phyloP scores from a whole-genome alignment of 2,888 invertebrate species.

The Pterostichus niger region DNA sequence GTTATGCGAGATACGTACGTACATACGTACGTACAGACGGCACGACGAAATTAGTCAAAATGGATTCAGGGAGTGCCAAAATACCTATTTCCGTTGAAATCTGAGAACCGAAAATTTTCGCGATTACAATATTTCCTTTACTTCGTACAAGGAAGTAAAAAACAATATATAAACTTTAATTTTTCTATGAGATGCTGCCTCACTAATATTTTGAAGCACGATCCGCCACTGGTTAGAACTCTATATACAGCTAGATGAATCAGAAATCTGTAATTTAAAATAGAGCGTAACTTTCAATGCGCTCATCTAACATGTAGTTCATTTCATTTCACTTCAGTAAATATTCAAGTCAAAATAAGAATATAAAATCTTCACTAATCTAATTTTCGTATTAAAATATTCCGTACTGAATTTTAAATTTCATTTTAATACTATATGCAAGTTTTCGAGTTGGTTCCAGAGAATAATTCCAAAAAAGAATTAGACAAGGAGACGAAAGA shows the following conservation, averaged over 20 bases:
- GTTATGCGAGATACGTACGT: too few species aligned
- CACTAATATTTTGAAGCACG: too few species aligned
- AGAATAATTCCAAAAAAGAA: too few species aligned
- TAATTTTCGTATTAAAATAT: conserved; percentile 29
- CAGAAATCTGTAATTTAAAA: conserved; percentile 25
- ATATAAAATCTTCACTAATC: conserved; percentile 29
- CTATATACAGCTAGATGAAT: conserved; percentile 2
- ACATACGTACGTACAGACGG: too few species aligned
- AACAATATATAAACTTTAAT: too few species aligned
- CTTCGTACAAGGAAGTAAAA: too few species aligned
- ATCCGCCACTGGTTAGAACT: background rate
- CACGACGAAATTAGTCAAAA: too few species aligned
- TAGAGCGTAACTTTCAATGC: background rate
- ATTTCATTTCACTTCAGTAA: conserved; percentile 42
- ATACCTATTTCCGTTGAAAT: too few species aligned
- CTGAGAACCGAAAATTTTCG: too few species aligned
- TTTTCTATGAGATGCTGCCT: too few species aligned
- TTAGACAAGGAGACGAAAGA: conserved; percentile 9
- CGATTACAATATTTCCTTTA: too few species aligned
- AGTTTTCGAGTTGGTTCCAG: background rate
- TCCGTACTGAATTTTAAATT: background rate
- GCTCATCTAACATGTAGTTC: background rate
- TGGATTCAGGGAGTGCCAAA: too few species aligned
- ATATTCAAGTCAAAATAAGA: conserved; percentile 26
- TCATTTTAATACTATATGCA: background rate